Percentiles rank a stretch among this genome's conserved stretches.
Evolutionary conservation across 1,140 invertebrate genomes (phyloP).

Genomic region (Drosophila orosa): DNA sequence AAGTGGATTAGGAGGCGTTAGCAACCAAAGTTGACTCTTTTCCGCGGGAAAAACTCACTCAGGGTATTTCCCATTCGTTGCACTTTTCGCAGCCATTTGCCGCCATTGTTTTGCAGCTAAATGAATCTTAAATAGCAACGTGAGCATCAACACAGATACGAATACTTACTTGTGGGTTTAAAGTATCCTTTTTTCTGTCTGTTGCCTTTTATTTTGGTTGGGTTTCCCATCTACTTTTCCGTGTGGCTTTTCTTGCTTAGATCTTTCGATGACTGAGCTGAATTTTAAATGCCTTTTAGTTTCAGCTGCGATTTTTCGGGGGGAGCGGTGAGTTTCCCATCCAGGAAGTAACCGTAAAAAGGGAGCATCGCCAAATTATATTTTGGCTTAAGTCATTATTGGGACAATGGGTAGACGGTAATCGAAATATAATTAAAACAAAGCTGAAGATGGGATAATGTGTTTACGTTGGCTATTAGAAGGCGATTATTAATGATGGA

Average conservation of each 20-base stretch:
- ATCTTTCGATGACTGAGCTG: conserved; percentile 58
- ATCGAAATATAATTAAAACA: conserved; percentile 25
- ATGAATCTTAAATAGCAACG: conserved; percentile 57
- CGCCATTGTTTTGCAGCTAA: conserved; percentile 51
- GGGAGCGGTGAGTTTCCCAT: background rate
- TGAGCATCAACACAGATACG: conserved; percentile 34
- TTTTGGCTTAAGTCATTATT: conserved; percentile 35
- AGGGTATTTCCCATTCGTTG: conserved; percentile 35
- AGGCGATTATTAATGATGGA: background rate
- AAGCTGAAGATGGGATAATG: conserved; percentile 7
- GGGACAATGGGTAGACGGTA: conserved; percentile 17
- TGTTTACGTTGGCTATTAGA: too few species aligned
- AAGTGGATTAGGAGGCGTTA: conserved; percentile 20
- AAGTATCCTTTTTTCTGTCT: conserved; percentile 23
- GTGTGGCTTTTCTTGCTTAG: conserved; percentile 34
- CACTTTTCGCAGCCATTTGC: conserved; percentile 15
- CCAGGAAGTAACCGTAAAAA: conserved; percentile 26
- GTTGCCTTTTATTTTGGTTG: conserved; percentile 23
- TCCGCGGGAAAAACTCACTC: conserved; percentile 6
- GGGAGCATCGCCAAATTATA: conserved; percentile 20
- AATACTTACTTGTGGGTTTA: conserved; percentile 14
- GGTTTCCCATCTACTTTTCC: conserved; percentile 28
- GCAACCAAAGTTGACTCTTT: conserved; percentile 14
- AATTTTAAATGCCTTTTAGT: conserved; percentile 49
- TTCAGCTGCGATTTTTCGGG: conserved; percentile 3